Evolutionary conservation across 2,797 vertebrate species (phyloP), one percentile per base, ranked within the genome.

Genomic region (Jordanella pulchra): DNA sequence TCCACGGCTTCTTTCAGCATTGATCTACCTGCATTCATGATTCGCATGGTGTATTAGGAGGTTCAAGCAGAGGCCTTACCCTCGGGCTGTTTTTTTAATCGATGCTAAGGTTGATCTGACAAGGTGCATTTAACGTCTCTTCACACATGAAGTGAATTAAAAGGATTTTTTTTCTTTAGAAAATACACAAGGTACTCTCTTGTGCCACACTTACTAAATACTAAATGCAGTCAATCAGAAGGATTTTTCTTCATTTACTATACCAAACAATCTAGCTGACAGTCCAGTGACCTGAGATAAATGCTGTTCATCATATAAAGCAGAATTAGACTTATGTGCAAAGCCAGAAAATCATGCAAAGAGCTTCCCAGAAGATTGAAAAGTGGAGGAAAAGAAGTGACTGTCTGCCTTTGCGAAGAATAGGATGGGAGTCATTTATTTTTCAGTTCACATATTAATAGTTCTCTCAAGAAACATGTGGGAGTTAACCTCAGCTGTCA

Each of bases 41-140:
- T 81, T 76, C n/a, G 42, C 76, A 79, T 76, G 79, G 76, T 55
- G 74, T 81, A 86, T 91, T 85, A 87, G 54, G 9, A 72, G 76
- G 78, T 87, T 82, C 72, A 67, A 25, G 39, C 66, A 63, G 61
- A 71, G 27, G 70, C 72, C 76, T 63, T 35, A 77, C 58, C 91
- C 80, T 80, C 63, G 23, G 84, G 87, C 83, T 76, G 60, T 91
- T 91, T 86, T 76, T 56, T 65, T 72, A 76, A 91, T 89, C 79
- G 0, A 84, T 91, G 66, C 50, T 68, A 77, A 60, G 69, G 80
- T 80, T 87, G 73, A 84, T 83, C 77, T 66, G 73, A 71, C 67
- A 53, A 13, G 9, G 47, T 53, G 73, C 78, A 51, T 66, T 79
- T 80, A 84, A 84, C 81, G 65, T 87, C 83, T 78, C 78, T 50